Evolutionary conservation across 2,113 vertebrate species (phyloP).

Genomic region (Crotalus helleri): DNA sequence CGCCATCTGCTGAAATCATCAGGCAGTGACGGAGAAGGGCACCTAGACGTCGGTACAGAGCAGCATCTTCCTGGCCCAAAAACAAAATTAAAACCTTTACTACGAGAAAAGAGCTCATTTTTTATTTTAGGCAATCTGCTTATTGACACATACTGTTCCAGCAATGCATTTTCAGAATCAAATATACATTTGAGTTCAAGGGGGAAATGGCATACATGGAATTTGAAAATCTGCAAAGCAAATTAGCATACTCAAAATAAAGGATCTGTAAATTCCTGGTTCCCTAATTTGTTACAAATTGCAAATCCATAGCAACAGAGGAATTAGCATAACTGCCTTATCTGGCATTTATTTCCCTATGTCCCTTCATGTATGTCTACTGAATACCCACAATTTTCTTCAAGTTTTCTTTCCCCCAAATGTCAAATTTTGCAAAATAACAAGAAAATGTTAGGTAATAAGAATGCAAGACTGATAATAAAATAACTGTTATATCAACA

Average conservation of each 20-base stretch:
- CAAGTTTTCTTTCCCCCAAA: background rate
- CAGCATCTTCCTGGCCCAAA: slow-evolving; percentile 81
- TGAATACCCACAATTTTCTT: background rate
- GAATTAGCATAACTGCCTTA: background rate
- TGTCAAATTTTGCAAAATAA: background rate
- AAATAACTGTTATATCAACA: background rate
- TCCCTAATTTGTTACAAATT: background rate
- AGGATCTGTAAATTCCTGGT: background rate
- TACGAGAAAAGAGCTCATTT: background rate
- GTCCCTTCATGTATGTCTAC: background rate
- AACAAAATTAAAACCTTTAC: background rate
- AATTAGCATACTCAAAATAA: background rate
- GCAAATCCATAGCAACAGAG: background rate
- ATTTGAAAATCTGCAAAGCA: background rate
- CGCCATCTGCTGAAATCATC: slow-evolving; percentile 79
- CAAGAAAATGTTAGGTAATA: background rate
- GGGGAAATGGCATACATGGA: background rate
- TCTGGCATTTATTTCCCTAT: background rate
- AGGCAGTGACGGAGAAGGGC: slow-evolving; percentile 88
- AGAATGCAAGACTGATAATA: no score
- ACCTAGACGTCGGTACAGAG: slow-evolving; percentile 80
- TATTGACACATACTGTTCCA: background rate
- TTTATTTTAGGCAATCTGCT: background rate
- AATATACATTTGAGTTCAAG: background rate
- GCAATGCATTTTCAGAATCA: background rate